Conservation (phyloP, 92 coral and sea anemone species). For the Paragorgia papillata region DNA sequence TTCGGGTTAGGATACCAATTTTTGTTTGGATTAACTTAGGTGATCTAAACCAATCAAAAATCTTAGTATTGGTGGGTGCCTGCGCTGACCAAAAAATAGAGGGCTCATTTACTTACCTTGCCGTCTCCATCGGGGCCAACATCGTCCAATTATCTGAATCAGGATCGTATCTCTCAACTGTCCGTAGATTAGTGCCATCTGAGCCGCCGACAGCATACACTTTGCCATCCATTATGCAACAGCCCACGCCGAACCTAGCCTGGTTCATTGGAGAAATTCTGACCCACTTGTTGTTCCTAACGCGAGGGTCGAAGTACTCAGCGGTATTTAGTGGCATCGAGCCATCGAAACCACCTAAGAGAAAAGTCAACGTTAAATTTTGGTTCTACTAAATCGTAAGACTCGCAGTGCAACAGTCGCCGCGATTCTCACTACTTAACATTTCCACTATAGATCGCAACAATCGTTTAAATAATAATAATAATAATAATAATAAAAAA, state of each 20-base stretch:
- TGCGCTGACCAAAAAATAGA: too few relatives aligned
- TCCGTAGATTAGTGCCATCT: conserved; percentile 87
- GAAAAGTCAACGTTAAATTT: conserved; percentile 4
- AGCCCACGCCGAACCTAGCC: conserved; percentile 96
- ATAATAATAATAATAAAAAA: too few relatives aligned
- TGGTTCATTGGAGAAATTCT: conserved; percentile 96
- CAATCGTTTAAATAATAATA: too few relatives aligned
- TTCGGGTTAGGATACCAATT: too few relatives aligned
- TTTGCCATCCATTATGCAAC: conserved; percentile 75
- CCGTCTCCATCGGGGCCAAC: conserved; percentile 88
- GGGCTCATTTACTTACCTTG: neutral
- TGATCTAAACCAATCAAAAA: too few relatives aligned
- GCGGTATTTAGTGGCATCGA: conserved; percentile 99
- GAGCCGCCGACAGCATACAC: conserved; percentile 96
- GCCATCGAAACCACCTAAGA: conserved; percentile 96
- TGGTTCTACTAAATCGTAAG: neutral
- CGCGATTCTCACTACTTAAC: too few relatives aligned
- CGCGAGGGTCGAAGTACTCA: conserved; percentile 86
- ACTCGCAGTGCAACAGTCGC: neutral
- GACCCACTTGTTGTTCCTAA: conserved; percentile 74
- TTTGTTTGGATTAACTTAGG: too few relatives aligned
- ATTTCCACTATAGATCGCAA: too few relatives aligned
- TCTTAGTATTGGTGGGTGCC: too few relatives aligned
- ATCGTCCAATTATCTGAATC: conserved; percentile 82
- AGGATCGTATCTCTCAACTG: conserved; percentile 92